phyloP scores from a whole-genome alignment of 2,797 vertebrate species.

The Pangasius djambal region DNA sequence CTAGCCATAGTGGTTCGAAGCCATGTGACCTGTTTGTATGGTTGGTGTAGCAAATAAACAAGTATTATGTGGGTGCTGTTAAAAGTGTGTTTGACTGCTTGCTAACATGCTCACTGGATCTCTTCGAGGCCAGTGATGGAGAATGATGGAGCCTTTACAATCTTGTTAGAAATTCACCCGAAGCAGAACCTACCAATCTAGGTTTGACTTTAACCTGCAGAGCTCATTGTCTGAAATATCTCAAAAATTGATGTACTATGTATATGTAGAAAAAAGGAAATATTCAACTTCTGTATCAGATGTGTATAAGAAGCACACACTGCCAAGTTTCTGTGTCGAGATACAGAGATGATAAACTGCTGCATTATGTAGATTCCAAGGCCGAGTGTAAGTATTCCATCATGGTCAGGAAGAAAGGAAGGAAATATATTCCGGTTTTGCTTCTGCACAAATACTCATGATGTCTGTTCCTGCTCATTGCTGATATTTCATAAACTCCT shows the following conservation, averaged over 20 bases:
- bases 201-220: neutral
- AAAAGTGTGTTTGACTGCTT: neutral
- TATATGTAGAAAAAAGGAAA: neutral
- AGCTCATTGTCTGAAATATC: neutral
- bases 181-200: neutral
- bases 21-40: neutral
- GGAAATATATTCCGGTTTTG: conserved; percentile 22
- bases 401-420: conserved; percentile 19
- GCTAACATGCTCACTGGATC: neutral
- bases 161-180: neutral
- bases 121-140: neutral
- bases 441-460: conserved; percentile 17
- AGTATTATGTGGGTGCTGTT: neutral
- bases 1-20: neutral
- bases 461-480: conserved; percentile 36
- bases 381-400: conserved; percentile 28
- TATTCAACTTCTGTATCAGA: conserved; percentile 24
- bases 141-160: neutral
- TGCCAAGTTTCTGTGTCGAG: conserved; percentile 30
- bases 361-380: conserved; percentile 26
- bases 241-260: neutral
- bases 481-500: conserved; percentile 42
- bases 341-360: conserved; percentile 28
- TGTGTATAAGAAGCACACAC: conserved; percentile 19
- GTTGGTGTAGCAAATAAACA: neutral